Evolutionary conservation across 2,113 vertebrate species (phyloP), one percentile per base, ranked within the genome.

Genomic region (Illadopsis cleaveri): DNA sequence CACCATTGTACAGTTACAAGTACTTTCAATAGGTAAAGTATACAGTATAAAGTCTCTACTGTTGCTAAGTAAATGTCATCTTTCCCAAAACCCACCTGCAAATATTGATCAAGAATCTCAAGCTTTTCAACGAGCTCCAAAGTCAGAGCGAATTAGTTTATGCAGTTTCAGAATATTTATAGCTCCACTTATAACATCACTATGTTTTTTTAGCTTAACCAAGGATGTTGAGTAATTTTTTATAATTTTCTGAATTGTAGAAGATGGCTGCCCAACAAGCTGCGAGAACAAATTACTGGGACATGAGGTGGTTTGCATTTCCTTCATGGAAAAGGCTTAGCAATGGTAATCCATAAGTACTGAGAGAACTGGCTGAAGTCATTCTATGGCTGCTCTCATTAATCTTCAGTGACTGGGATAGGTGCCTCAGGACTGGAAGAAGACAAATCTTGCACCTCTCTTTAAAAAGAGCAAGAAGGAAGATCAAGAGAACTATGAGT

Each of bases 61-160:
- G 85, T 97, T 96, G 88, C 88, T 97, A 95, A 94, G 96, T 89
- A 98, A 98, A 97, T 97, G 76, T 72, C 89, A 95, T 65, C 79
- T 73, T 93, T 61, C 76, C 68, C 42, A 58, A 95, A 97, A 96
- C 71, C 35, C 45, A 62, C 72, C 50, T 94, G 94, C 87, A 97
- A 98, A 97, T 97, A 97, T 97, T 97, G 94, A 97, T 97, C 88
- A 93, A 97, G 88, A 95, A 89, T 89, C 81, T 94, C 80, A 95
- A 93, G 80, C 12, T 88, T 90, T 94, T 90, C 77, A 90, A 75
- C 2, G 7, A 54, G 31, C 72, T 96, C 37, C 31, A 54, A 84
- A 78, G 87, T 50, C 31, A 95, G 73, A 96, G 75, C 22, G 30
- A 97, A 62, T 93, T 95, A 84, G 47, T 92, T 95, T 87, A 89